A percentile compares a stretch with the other conserved stretches of the same genome.
phyloP scores from a whole-genome alignment of 2,888 invertebrate genomes.

The Brassicogethes aeneus region DNA sequence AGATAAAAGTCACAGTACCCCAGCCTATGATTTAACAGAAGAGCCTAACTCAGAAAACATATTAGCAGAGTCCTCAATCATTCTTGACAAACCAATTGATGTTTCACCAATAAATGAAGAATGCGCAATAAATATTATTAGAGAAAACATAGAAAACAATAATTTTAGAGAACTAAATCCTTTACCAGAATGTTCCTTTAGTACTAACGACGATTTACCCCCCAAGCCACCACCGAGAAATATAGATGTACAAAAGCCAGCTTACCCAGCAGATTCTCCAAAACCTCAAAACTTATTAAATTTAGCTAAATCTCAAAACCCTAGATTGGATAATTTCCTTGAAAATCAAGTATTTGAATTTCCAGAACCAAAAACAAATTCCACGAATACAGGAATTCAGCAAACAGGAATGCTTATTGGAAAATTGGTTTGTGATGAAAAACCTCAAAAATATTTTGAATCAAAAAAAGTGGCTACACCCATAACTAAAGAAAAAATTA shows the following conservation, averaged over 20 bases:
- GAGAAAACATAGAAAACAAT: background rate
- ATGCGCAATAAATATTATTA: conserved; percentile 11
- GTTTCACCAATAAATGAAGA: conserved; percentile 16
- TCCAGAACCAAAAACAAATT: conserved; percentile 14
- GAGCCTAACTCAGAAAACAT: conserved; percentile 14
- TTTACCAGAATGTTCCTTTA: conserved; percentile 2
- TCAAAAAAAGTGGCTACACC: conserved; percentile 32
- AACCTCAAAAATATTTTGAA: conserved; percentile 25
- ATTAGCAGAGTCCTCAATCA: conserved; percentile 5
- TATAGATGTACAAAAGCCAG: conserved; percentile 26
- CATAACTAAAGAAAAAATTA: conserved; percentile 18
- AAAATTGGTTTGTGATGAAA: conserved; percentile 9
- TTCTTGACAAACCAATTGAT: conserved; percentile 14
- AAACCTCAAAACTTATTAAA: conserved; percentile 26
- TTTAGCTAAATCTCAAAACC: conserved; percentile 10
- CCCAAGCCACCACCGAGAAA: conserved; percentile 38
- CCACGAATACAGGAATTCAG: conserved; percentile 6
- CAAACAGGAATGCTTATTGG: background rate
- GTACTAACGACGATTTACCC: conserved; percentile 26
- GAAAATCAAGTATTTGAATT: conserved; percentile 22
- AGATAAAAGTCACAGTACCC: conserved; percentile 77
- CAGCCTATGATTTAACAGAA: conserved; percentile 57
- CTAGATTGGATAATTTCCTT: conserved; percentile 11
- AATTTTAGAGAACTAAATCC: conserved; percentile 6
- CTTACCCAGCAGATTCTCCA: conserved; percentile 31